Percentiles rank a stretch among this genome's conserved stretches.
Evolutionary conservation across 1,140 invertebrate genomes (phyloP).

Genomic region (Odontomachus brunneus): DNA sequence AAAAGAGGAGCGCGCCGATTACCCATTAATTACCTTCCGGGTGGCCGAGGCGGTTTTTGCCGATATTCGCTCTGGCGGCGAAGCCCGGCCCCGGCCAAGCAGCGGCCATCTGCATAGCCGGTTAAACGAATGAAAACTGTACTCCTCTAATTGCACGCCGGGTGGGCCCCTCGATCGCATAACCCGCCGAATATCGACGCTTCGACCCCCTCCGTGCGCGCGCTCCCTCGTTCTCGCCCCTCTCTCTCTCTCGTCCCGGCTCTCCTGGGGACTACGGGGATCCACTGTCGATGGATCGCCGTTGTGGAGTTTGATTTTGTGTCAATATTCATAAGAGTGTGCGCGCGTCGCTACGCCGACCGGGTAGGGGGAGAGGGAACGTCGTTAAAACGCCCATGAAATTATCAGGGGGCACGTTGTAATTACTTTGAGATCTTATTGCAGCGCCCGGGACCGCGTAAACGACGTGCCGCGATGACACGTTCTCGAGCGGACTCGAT

Average conservation of each 20-base stretch:
- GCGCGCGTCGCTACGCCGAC: not conserved
- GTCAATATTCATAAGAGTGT: constrained; percentile 54
- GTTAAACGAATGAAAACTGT: constrained; percentile 58
- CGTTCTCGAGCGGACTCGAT: not conserved
- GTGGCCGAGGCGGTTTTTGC: constrained; percentile 49
- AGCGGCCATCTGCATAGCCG: constrained; percentile 41
- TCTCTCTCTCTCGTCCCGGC: not conserved
- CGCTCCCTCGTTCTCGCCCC: too few species aligned
- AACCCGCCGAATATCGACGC: constrained; percentile 9
- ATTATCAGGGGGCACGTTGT: constrained; percentile 40
- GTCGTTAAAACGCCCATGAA: constrained; percentile 39
- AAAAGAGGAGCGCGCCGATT: constrained; percentile 18
- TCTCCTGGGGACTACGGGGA: not conserved
- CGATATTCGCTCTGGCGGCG: constrained; percentile 3
- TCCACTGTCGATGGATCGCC: not conserved
- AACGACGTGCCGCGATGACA: constrained; percentile 21
- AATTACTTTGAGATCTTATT: constrained; percentile 50
- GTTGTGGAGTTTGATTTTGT: constrained; percentile 40
- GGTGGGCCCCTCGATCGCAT: constrained; percentile 19
- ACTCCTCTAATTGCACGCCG: constrained; percentile 50
- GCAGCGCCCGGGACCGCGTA: not conserved
- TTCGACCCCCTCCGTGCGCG: not conserved
- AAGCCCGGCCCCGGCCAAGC: not conserved
- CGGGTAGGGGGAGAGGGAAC: not conserved
- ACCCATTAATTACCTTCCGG: constrained; percentile 65